Evolutionary conservation across 2,113 vertebrate species (phyloP).

Genomic region (Chloropsis hardwickii): DNA sequence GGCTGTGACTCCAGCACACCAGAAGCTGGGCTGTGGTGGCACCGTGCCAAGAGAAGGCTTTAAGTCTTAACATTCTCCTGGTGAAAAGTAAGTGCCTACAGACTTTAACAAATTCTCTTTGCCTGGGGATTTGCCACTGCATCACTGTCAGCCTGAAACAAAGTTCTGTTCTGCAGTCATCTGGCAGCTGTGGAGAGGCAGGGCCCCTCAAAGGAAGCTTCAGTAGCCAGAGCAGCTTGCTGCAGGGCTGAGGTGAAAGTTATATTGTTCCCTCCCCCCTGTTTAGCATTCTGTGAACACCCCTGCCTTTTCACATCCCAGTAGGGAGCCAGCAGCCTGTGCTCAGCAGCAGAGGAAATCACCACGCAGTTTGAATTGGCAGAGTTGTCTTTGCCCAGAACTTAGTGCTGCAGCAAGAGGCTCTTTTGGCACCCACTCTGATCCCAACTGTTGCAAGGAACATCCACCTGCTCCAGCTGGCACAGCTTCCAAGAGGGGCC

Average conservation of each 20-base stretch:
- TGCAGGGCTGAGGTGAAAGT: background rate
- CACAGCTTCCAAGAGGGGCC: background rate
- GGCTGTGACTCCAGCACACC: background rate
- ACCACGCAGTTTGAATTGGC: background rate
- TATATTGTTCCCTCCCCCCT: background rate
- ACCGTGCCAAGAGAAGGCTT: background rate
- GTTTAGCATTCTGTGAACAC: background rate
- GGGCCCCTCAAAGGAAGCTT: background rate
- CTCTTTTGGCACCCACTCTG: background rate
- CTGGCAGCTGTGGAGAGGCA: background rate
- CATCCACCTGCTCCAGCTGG: background rate
- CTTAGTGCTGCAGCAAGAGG: background rate
- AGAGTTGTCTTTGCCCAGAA: background rate
- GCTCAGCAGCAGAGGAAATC: background rate
- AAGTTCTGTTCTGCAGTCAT: background rate
- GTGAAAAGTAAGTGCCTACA: background rate
- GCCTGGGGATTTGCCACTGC: background rate
- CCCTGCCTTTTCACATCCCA: background rate
- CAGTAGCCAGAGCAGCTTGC: slow-evolving; percentile 50
- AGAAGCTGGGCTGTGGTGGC: background rate
- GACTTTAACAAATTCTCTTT: background rate
- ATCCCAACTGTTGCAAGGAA: background rate
- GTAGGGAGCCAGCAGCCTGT: background rate
- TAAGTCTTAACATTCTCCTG: background rate
- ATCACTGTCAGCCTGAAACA: background rate